Percentiles rank a stretch among this genome's conserved stretches.
phyloP scores from a whole-genome alignment of 2,113 vertebrate genomes.

The Natator depressus region DNA sequence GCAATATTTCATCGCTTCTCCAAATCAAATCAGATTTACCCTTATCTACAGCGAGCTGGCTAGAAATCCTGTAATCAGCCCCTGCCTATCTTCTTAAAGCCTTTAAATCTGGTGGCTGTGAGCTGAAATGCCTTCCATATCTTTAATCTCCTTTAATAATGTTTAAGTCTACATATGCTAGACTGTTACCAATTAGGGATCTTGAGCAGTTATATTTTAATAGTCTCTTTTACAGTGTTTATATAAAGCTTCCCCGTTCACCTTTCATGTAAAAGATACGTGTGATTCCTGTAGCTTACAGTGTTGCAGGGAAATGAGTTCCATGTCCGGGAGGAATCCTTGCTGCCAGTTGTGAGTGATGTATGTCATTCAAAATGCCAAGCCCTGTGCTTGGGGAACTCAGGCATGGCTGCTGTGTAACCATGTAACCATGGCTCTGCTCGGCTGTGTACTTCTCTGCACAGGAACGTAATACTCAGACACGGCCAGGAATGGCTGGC shows the following conservation, averaged over 20 bases:
- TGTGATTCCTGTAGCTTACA: not conserved
- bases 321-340: not conserved
- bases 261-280: not conserved
- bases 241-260: not conserved
- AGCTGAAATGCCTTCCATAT: not conserved
- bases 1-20: not conserved
- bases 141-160: constrained; percentile 30
- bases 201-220: not conserved
- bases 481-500: not conserved
- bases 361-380: not conserved
- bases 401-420: not conserved
- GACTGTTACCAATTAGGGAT: not conserved
- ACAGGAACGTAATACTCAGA: not conserved
- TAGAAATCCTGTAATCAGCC: not conserved
- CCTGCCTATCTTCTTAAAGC: not conserved
- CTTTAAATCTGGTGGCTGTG: not conserved
- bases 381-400: not conserved
- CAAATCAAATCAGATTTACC: not conserved
- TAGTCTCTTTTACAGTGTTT: not conserved
- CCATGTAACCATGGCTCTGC: not conserved
- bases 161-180: not conserved
- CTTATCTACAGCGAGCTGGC: not conserved
- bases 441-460: not conserved
- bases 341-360: not conserved
- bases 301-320: not conserved